Conservation (phyloP, 2,113 vertebrate genomes). For the Nothobranchius kuhntae region DNA sequence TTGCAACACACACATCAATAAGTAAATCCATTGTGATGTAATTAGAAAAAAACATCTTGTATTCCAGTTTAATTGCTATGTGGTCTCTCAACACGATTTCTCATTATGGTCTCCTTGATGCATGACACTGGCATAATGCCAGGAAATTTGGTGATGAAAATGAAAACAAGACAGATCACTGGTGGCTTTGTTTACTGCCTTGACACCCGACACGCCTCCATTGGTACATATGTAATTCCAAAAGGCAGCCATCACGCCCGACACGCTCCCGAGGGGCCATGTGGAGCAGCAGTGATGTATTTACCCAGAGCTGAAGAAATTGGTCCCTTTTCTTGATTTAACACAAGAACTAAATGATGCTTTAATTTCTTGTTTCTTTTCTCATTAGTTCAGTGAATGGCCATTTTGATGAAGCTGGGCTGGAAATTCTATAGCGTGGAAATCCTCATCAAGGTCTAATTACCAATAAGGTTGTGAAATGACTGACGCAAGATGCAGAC, state of each 20-base stretch:
- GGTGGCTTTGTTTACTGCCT: constrained; percentile 30
- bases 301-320: constrained; percentile 10
- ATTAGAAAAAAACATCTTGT: constrained; percentile 62
- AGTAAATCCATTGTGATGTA: constrained; percentile 74
- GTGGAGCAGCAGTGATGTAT: constrained; percentile 17
- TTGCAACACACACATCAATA: constrained; percentile 50
- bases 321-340: constrained; percentile 27
- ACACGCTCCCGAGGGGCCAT: background rate
- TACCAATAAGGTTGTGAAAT: background rate
- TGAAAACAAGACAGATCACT: constrained; percentile 48
- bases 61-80: constrained; percentile 72
- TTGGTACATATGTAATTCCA: constrained; percentile 3
- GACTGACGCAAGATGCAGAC: background rate
- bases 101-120: constrained; percentile 55
- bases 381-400: constrained; percentile 58
- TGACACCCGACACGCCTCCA: constrained; percentile 7
- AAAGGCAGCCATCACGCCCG: constrained; percentile 5
- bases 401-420: constrained; percentile 42
- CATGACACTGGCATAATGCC: constrained; percentile 62
- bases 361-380: constrained; percentile 44
- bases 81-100: constrained; percentile 57
- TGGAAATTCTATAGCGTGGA: constrained; percentile 20
- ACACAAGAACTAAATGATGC: constrained; percentile 34
- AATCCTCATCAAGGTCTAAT: constrained; percentile 35
- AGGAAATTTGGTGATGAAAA: constrained; percentile 58